Base-by-base conservation (phyloP, 2,113 vertebrate genomes). In the Rhinoderma darwinii region DNA sequence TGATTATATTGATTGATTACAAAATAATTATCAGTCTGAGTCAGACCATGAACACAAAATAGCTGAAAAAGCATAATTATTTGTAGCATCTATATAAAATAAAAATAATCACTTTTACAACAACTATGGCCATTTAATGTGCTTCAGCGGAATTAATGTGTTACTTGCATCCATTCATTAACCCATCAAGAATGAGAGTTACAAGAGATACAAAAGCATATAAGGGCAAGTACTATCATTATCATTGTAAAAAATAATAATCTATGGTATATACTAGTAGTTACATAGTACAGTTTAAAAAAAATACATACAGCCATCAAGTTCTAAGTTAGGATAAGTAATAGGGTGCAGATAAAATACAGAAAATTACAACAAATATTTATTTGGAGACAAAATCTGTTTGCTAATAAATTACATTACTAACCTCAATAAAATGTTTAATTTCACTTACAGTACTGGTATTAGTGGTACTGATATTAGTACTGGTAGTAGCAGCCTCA, bases 1-100 rank as follows among this genome's bases (percentile, higher is more conserved):
- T 44, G 59, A 63, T 66, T 47, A 44, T 82, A 68, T 82, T 44
- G 39, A 44, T 82, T 44, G 59, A 63, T 66, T 47, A 44, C 68
- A 82, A 27, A 68, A 66, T n/a, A 0, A 63, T 66, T 39, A 61
- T 7, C 5, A 41, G 37, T 41, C 18, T 41, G 50, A 39, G 14
- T 73, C 14, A 14, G 6, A 8, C 44, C 44, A 5, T 47, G 44
- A 25, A 25, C 37, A 73, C 8, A 41, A 73, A 73, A 39, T 39
- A 39, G 18, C 18, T 43, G 22, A 43, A 74, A 72, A 74, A 74
- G 43, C 20, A 43, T 74, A 8, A 39, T 2, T 22, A 12, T 43
- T 25, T 70, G 22, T n/a, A 43, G 39, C 12, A 43, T n/a, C 12
- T 74, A 43, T 30, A n/a, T 43, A 5, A 74, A n/a, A n/a, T 41